Percentiles rank a stretch among this genome's conserved stretches.
Conservation (phyloP, 2,888 invertebrate genomes). For the Drosophila barbarae region DNA sequence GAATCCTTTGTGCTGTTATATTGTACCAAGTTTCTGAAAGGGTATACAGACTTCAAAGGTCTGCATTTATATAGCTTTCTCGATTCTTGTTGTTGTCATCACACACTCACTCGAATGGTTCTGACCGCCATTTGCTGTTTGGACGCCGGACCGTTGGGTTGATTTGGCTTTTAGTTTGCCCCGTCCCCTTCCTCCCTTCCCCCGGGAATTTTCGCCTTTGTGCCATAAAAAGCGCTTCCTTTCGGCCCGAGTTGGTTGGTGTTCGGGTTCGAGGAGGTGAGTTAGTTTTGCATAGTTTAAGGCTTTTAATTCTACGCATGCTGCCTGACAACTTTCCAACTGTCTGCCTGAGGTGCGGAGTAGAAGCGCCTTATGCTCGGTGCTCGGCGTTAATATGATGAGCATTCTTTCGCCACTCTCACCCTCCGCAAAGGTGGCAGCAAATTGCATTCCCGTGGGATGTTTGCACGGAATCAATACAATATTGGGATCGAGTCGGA, state of each 20-base stretch:
- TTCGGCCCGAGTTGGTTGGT: background rate
- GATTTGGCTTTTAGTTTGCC: constrained; percentile 40
- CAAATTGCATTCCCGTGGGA: constrained; percentile 40
- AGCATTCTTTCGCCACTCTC: constrained; percentile 16
- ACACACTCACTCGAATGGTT: constrained; percentile 46
- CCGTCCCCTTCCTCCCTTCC: constrained; percentile 30
- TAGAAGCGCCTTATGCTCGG: constrained; percentile 30
- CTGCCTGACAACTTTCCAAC: constrained; percentile 52
- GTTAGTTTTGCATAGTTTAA: constrained; percentile 55
- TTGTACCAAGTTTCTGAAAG: background rate
- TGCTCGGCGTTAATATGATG: constrained; percentile 30
- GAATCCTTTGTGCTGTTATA: background rate
- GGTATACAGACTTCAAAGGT: constrained; percentile 14
- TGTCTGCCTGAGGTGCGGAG: constrained; percentile 19
- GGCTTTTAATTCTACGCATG: constrained; percentile 65
- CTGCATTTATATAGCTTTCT: constrained; percentile 15
- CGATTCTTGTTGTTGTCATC: constrained; percentile 39
- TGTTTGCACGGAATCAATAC: constrained; percentile 55
- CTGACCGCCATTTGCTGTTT: constrained; percentile 67
- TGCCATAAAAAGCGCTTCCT: constrained; percentile 46
- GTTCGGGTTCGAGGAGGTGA: background rate
- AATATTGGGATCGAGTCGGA: constrained; percentile 36
- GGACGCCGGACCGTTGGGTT: constrained; percentile 61
- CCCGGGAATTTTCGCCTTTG: constrained; percentile 55
- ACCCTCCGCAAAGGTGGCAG: constrained; percentile 20